Base-by-base conservation (phyloP, 2,113 vertebrate genomes). In the Megaleporinus macrocephalus region DNA sequence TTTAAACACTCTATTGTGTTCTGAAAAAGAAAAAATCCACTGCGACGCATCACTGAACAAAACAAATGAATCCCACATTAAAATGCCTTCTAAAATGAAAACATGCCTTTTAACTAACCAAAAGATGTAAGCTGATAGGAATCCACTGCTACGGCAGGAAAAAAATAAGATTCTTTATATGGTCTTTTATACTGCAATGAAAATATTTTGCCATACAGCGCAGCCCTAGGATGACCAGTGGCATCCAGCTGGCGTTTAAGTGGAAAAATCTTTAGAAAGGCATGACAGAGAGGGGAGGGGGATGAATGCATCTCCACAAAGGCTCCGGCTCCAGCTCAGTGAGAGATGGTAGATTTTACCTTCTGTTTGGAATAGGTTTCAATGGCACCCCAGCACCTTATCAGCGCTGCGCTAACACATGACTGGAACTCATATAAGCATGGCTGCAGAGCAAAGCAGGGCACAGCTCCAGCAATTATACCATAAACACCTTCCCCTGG, bases 361-460 rank as follows among this genome's bases (percentile, higher is more conserved):
- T 66, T 53, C 57, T 73, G 1, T 65, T 55, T 73, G 36, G 29
- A 68, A 71, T 61, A 65, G 15, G 29, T 84, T 71, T 65, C 57
- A 80, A 65, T 79, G 33, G 78, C 55, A 82, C 27, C 33, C 73
- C 57, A 72, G 61, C 76, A 65, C 73, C 72, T 57, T 33, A 49
- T 59, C 76, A 68, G 44, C 5, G 33, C 27, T 12, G 24, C 15
- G 29, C 53, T 0, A 78, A 77, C 86, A 83, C 53, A 83, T 71
- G 79, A 84, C 84, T 83, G 74, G 69, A 81, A 53, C 73, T 83
- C 78, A 55, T 71, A 33, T 79, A 76, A 84, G 82, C 47, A 30
- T 76, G 81, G 61, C 75, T 78, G 22, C 82, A 69, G 51, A 57
- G 69, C 82, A 83, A 79, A 26, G 26, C n/a, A 79, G 51, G 86